phyloP scores from a whole-genome alignment of 2,888 invertebrate species.

The Auanema freiburgensis region DNA sequence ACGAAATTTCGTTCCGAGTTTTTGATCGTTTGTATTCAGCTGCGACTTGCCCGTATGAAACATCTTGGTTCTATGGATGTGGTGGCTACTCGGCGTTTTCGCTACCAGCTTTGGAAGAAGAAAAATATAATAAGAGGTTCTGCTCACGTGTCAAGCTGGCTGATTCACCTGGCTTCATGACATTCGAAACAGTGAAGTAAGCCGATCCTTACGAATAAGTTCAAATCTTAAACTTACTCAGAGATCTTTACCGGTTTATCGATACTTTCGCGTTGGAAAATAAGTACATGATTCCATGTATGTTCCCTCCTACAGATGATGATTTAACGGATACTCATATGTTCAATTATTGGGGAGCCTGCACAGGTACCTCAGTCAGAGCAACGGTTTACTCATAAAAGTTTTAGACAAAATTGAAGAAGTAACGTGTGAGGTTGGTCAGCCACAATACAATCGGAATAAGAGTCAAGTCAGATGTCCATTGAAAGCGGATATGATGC shows the following conservation, averaged over 20 bases:
- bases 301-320: constrained; percentile 8
- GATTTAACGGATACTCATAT: constrained; percentile 14
- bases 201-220: neutral
- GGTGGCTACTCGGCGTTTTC: neutral
- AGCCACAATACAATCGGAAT: no score
- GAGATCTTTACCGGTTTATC: constrained; percentile 8
- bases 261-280: neutral
- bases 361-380: no score
- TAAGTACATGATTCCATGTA: constrained; percentile 13
- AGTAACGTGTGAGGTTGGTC: no score
- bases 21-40: neutral
- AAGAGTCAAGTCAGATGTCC: no score
- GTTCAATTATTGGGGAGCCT: constrained; percentile 20
- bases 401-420: no score
- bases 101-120: constrained; percentile 4
- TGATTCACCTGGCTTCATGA: neutral
- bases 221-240: constrained; percentile 1
- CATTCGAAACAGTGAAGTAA: constrained; percentile 10
- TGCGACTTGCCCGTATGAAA: neutral
- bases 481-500: no score
- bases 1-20: neutral
- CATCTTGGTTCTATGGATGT: constrained; percentile 18
- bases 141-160: constrained; percentile 8
- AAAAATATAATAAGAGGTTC: constrained; percentile 12
- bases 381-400: no score